A percentile compares a stretch with the other conserved stretches of the same genome.
Evolutionary conservation across 2,888 invertebrate genomes (phyloP).

Genomic region (Nephrotoma flavescens): DNA sequence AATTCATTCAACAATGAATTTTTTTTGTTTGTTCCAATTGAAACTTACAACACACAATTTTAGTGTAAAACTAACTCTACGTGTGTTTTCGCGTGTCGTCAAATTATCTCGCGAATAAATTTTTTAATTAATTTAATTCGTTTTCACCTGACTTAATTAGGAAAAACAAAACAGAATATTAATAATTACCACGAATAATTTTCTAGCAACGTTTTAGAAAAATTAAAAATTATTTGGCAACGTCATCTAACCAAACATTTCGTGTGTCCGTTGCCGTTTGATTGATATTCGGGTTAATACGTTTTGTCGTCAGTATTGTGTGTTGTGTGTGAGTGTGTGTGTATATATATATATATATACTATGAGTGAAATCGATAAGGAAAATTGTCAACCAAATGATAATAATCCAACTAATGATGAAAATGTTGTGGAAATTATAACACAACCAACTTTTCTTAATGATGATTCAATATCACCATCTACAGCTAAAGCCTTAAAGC

Average conservation of each 20-base stretch:
- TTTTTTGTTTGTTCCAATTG: not conserved
- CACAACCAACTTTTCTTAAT: not conserved
- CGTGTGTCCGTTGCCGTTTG: no score
- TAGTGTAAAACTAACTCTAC: not conserved
- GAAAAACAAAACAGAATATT: not conserved
- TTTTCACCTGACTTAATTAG: not conserved
- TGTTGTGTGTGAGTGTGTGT: not conserved
- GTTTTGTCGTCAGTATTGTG: not conserved
- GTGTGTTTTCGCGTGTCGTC: not conserved
- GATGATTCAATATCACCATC: not conserved
- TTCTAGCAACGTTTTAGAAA: not conserved
- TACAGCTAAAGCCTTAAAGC: conserved; percentile 17
- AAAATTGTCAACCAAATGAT: not conserved
- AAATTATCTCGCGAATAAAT: not conserved
- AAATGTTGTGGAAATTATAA: not conserved
- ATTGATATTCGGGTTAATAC: no score
- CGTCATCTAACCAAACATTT: not conserved
- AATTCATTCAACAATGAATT: not conserved
- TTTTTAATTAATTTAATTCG: not conserved
- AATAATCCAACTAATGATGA: not conserved
- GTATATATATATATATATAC: not conserved
- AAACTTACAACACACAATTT: not conserved
- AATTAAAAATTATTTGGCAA: not conserved
- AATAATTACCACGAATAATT: not conserved
- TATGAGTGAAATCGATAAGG: not conserved